Base-by-base conservation (phyloP, 2,113 vertebrate species). In the Hydropotes inermis region DNA sequence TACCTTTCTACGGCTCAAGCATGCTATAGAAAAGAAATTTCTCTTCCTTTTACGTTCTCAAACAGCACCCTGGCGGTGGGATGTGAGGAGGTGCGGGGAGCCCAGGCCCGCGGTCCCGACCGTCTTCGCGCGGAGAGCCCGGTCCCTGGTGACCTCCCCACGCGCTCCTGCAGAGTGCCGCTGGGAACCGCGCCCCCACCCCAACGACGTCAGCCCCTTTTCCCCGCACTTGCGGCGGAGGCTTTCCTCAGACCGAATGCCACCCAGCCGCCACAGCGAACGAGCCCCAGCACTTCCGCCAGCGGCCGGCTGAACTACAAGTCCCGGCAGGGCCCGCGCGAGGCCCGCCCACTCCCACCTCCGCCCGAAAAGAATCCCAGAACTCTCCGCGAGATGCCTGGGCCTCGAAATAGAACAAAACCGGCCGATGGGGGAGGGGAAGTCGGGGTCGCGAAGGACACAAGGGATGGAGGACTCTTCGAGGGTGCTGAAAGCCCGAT, bases 351-450 rank as follows among this genome's bases (percentile, higher is more conserved):
- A 0, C 27, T 27, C 27, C 84, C 47, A 13, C 94, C 92, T 43
- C 96, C 89, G 21, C 83, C 82, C 33, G 19, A 91, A 52, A 91
- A 43, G 55, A 88, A n/a, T 98, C 98, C 97, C 97, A 98, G 95
- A 97, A 98, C 33, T 64, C 97, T 84, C 90, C 78, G 96, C 98
- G 95, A 95, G 27, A 45, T 28, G 15, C 88, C 90, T 85, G 45
- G 85, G 96, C 97, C 97, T 97, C 82, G 58, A 94, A 98, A 97
- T 97, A 97, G 97, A 98, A 98, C 98, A 98, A 98, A 98, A 98
- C 97, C 88, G 61, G 87, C n/a, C 2, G 36, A 6, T 86, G 96
- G 97, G 94, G 98, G 96, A 91, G 98, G 97, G 96, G 28, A 17
- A 25, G 11, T 5, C 11, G 43, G 30, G 90, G 94, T n/a, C 64